Conservation (phyloP, 2,888 invertebrate species). For the Phyllotreta striolata region DNA sequence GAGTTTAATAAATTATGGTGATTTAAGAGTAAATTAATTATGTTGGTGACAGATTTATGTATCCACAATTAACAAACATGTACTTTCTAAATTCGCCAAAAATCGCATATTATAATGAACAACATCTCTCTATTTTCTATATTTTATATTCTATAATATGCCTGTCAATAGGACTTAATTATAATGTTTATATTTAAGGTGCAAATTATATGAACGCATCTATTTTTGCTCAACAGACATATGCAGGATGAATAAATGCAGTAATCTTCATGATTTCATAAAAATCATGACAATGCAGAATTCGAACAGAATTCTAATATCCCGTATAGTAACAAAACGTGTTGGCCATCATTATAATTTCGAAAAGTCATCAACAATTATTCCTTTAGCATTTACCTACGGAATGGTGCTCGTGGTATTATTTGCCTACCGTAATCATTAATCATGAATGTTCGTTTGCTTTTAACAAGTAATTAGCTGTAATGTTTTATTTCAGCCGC, state of each 20-base stretch:
- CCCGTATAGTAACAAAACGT: slow-evolving; percentile 14
- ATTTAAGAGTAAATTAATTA: no score
- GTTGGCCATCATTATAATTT: slow-evolving; percentile 26
- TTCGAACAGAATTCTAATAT: background rate
- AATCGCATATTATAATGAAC: no score
- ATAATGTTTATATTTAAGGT: no score
- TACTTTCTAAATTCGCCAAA: no score
- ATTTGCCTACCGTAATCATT: slow-evolving; percentile 23
- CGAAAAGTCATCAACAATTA: slow-evolving; percentile 30
- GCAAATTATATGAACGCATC: no score
- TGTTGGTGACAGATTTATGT: no score
- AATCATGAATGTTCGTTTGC: slow-evolving; percentile 24
- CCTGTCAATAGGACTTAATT: no score
- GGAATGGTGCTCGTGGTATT: slow-evolving; percentile 18
- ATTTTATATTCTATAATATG: no score
- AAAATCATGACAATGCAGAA: slow-evolving; percentile 9
- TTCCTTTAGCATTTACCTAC: slow-evolving; percentile 18
- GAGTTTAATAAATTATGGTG: no score
- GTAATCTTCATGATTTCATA: slow-evolving; percentile 1
- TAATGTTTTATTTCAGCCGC: slow-evolving; percentile 11
- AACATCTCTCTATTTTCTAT: no score
- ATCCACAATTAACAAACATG: no score
- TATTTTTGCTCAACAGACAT: background rate
- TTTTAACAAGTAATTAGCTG: slow-evolving; percentile 20
- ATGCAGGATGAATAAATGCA: background rate